Base-by-base conservation (phyloP, 2,797 vertebrate genomes). In the Hippocampus kuda region DNA sequence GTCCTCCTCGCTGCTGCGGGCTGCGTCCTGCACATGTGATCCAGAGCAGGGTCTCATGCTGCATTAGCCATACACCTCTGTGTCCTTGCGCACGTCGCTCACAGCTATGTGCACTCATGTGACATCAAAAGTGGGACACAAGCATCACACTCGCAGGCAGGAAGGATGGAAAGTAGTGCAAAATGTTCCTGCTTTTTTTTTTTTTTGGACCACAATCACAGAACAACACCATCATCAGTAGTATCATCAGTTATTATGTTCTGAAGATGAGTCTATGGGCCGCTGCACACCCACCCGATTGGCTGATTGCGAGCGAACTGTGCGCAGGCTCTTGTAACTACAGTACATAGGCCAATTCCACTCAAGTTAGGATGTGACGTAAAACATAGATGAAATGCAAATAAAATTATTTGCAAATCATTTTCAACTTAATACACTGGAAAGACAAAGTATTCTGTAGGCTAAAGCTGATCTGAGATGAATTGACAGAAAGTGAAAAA, bases 61-160 rank as follows among this genome's bases (percentile, higher is more conserved):
- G 79, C 85, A 85, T 88, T 87, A 85, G 75, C 81, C 83, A 79
- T 84, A 82, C 83, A 85, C 84, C 83, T 88, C 87, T 80, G 69
- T 78, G 80, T 78, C 78, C 75, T 70, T 74, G 85, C 71, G 67
- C 79, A 75, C 44, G 67, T 68, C 41, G 79, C 86, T 87, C 22
- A 13, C 0, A 83, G 86, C 83, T 81, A 83, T 79, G 79, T 79
- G 79, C 73, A 41, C 77, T 75, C 70, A 81, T 79, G 77, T 60
- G 70, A 73, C 83, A 75, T 85, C 80, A 74, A 79, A 89, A 85
- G 74, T 84, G 84, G 87, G 84, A 82, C 85, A 83, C 70, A 20
- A 67, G 72, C 76, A 30, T 68, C 72, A 78, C 82, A 74, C 74
- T 70, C 53, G 51, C 22, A 53, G 49, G 64, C 59, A 15, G 53